Conservation (phyloP, 1,140 invertebrate species). For the Melipona quadrifasciata region DNA sequence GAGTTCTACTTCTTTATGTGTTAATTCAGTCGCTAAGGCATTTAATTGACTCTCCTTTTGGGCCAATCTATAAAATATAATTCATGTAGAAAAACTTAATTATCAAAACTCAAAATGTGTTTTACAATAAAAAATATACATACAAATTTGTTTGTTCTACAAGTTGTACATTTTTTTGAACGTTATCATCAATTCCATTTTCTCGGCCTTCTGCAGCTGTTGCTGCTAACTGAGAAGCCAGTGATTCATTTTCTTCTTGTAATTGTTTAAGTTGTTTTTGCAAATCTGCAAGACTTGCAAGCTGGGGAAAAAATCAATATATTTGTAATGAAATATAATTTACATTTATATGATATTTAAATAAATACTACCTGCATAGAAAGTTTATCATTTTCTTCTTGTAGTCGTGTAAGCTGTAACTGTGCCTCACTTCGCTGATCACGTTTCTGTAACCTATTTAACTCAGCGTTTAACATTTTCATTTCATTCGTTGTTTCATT, state of each 20-base stretch:
- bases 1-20: conserved; percentile 78
- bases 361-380: conserved; percentile 79
- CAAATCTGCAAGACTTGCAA: conserved; percentile 58
- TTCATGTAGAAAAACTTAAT: not conserved
- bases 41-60: conserved; percentile 76
- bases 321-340: not conserved
- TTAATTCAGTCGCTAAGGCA: conserved; percentile 72
- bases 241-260: conserved; percentile 79
- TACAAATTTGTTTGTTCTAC: conserved; percentile 72
- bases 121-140: conserved; percentile 23
- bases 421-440: conserved; percentile 68
- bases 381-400: conserved; percentile 82
- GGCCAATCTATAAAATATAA: conserved; percentile 62
- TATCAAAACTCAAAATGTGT: not conserved
- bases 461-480: conserved; percentile 64
- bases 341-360: conserved; percentile 3
- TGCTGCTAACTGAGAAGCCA: conserved; percentile 75
- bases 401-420: conserved; percentile 70
- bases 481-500: conserved; percentile 62
- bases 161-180: conserved; percentile 66
- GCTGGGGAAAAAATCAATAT: conserved; percentile 43
- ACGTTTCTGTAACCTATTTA: conserved; percentile 75
- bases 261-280: conserved; percentile 75
- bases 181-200: conserved; percentile 82
- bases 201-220: conserved; percentile 79